phyloP scores from a whole-genome alignment of 2,797 vertebrate species.

The Mycteria americana region DNA sequence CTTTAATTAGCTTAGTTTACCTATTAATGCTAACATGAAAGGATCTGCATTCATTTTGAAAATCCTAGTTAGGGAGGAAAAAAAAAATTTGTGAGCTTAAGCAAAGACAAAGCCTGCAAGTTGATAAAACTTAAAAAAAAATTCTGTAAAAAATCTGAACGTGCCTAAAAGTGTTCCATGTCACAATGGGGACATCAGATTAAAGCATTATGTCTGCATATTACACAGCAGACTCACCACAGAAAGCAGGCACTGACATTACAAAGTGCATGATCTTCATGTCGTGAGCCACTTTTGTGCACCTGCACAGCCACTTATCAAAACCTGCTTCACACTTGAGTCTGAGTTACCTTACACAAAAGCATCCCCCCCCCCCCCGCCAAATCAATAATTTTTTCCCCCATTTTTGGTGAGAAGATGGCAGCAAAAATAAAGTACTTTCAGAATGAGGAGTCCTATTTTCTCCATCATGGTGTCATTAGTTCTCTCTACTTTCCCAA shows the following conservation, averaged over 20 bases:
- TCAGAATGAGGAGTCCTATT: not conserved
- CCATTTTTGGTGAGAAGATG: not conserved
- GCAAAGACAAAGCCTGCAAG: not conserved
- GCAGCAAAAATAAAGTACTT: not conserved
- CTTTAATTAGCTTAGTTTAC: constrained; percentile 1
- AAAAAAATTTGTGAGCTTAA: not conserved
- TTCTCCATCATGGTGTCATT: not conserved
- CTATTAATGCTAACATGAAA: not conserved
- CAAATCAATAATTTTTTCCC: not conserved
- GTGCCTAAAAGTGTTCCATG: not conserved
- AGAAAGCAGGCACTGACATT: not conserved
- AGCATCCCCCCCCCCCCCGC: not conserved
- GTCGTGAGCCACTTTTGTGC: not conserved
- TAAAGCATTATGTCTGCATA: not conserved
- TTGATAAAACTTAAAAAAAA: not conserved
- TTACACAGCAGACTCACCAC: not conserved
- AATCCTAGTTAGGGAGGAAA: not conserved
- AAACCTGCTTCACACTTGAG: not conserved
- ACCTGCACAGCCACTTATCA: not conserved
- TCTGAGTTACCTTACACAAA: not conserved
- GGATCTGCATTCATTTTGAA: constrained; percentile 5
- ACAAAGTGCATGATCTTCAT: not conserved
- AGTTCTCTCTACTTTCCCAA: not conserved
- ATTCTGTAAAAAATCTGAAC: not conserved
- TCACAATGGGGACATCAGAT: not conserved